These are phyloP conservation scores for Panopea generosa DNA, from an alignment of 2,888 invertebrate genomes.

Conservation along the genomic window DNA sequence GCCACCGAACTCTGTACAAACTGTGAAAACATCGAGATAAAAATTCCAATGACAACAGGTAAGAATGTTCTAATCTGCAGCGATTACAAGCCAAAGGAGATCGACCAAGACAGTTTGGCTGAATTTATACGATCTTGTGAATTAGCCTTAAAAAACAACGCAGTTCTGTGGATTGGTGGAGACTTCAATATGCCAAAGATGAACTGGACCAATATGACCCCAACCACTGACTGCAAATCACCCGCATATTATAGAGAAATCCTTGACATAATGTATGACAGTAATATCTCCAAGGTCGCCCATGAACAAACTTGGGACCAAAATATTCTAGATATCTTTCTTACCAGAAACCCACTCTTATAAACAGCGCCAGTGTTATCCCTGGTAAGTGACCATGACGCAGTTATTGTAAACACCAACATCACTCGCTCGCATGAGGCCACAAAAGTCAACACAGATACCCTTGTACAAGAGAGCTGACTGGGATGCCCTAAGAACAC, in stretches of 20 bases:
- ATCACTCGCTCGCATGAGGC: slow-evolving; percentile 15
- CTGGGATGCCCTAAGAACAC: slow-evolving; percentile 14
- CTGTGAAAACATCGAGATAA: slow-evolving; percentile 14
- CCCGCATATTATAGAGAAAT: slow-evolving; percentile 6
- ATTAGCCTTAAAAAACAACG: not conserved
- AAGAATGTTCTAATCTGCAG: slow-evolving; percentile 13
- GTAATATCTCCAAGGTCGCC: not conserved
- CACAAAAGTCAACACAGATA: slow-evolving; percentile 6
- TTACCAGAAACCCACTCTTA: slow-evolving; percentile 23
- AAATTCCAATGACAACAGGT: slow-evolving; percentile 2
- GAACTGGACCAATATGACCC: slow-evolving; percentile 9
- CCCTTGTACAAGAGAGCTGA: slow-evolving; percentile 12
- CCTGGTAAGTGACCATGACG: slow-evolving; percentile 34
- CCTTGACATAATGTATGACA: slow-evolving; percentile 6
- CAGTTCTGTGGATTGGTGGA: not conserved
- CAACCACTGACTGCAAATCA: slow-evolving; percentile 3
- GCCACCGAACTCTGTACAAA: slow-evolving; percentile 6
- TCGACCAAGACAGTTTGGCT: not conserved
- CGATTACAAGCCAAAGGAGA: slow-evolving; percentile 22
- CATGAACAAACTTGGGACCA: slow-evolving; percentile 21
- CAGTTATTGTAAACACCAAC: slow-evolving; percentile 21
- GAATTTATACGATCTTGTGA: no score
- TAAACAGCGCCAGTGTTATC: slow-evolving; percentile 22
- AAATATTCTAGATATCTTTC: slow-evolving; percentile 28
- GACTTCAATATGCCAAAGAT: slow-evolving; percentile 11